Percentiles rank a stretch among this genome's conserved stretches.
Evolutionary conservation across 1,140 invertebrate genomes (phyloP).

Genomic region (Drosophila sproati): DNA sequence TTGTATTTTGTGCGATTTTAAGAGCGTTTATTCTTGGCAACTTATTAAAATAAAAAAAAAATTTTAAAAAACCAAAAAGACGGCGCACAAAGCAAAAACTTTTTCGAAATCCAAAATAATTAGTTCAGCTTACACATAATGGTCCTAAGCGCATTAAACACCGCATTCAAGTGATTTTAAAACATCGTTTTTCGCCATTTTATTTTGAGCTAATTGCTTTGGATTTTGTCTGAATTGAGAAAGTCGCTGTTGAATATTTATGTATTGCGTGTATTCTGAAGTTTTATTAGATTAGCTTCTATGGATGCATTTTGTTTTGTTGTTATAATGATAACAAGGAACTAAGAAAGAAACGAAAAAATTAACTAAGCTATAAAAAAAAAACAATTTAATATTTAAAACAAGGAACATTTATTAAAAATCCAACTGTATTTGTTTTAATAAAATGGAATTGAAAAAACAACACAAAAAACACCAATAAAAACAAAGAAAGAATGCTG

Average conservation of each 20-base stretch:
- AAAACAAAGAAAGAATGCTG: slow-evolving; percentile 50
- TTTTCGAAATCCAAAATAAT: slow-evolving; percentile 7
- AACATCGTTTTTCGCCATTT: not conserved
- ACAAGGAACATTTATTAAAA: slow-evolving; percentile 3
- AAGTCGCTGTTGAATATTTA: slow-evolving; percentile 13
- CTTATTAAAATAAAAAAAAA: slow-evolving; percentile 9
- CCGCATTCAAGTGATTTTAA: not conserved
- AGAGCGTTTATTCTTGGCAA: slow-evolving; percentile 32
- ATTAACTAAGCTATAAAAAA: slow-evolving; percentile 2
- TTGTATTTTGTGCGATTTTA: slow-evolving; percentile 46
- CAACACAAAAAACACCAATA: slow-evolving; percentile 8
- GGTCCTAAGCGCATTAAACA: slow-evolving; percentile 12
- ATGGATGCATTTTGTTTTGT: slow-evolving; percentile 37
- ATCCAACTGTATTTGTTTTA: slow-evolving; percentile 33
- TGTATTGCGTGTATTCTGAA: slow-evolving; percentile 35
- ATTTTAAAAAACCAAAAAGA: not conserved
- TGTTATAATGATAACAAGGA: slow-evolving; percentile 20
- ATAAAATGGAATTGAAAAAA: slow-evolving; percentile 47
- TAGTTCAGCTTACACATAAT: not conserved
- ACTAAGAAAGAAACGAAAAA: slow-evolving; percentile 19
- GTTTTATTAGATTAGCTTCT: slow-evolving; percentile 20
- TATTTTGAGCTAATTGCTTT: slow-evolving; percentile 9
- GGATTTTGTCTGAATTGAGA: slow-evolving; percentile 14
- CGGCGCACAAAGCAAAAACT: slow-evolving; percentile 3
- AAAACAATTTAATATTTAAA: slow-evolving; percentile 1